Evolutionary conservation across 1,140 invertebrate genomes (phyloP).

Genomic region (Brachionus asplanchnoidis): DNA sequence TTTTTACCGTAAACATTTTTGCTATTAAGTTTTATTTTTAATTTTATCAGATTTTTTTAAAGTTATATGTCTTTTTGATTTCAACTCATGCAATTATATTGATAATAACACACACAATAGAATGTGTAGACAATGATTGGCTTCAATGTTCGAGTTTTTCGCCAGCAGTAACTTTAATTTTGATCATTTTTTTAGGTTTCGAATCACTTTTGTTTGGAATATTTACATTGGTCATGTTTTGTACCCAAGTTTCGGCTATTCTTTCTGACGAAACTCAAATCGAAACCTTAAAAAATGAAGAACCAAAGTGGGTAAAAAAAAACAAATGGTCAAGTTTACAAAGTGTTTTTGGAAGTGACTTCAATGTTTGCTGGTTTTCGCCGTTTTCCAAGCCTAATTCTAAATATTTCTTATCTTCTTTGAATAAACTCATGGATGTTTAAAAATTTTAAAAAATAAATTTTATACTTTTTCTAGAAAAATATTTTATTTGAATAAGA

Average conservation of each 20-base stretch:
- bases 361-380: slow-evolving; percentile 12
- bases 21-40: slow-evolving; percentile 42
- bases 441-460: not conserved
- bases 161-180: slow-evolving; percentile 87
- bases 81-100: slow-evolving; percentile 88
- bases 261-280: slow-evolving; percentile 70
- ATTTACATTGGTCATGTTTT: slow-evolving; percentile 96
- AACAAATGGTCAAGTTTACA: not conserved
- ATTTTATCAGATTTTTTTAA: slow-evolving; percentile 55
- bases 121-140: slow-evolving; percentile 89
- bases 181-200: slow-evolving; percentile 89
- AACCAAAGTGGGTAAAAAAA: not conserved
- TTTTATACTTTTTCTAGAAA: not conserved
- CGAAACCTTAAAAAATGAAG: slow-evolving; percentile 31
- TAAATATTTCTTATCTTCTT: not conserved
- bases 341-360: slow-evolving; percentile 4
- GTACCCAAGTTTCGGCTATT: slow-evolving; percentile 92
- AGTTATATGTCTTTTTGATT: slow-evolving; percentile 96
- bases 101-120: slow-evolving; percentile 84
- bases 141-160: slow-evolving; percentile 80
- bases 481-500: no score
- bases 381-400: slow-evolving; percentile 33
- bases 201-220: slow-evolving; percentile 95
- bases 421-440: not conserved
- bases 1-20: slow-evolving; percentile 79